Base-by-base conservation (phyloP, 2,888 invertebrate species). In the Andrena bucephala region DNA sequence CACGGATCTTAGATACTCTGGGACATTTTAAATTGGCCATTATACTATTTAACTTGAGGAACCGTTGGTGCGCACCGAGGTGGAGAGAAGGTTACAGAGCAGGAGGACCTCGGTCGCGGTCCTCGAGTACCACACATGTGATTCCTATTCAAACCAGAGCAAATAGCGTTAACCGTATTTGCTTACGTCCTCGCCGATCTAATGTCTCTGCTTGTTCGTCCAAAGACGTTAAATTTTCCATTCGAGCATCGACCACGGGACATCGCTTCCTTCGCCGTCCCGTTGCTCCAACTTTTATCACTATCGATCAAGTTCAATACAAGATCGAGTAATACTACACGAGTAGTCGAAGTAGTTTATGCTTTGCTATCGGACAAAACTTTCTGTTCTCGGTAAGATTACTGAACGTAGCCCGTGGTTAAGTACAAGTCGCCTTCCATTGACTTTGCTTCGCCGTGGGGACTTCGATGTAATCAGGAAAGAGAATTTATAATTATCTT, bases 41-140 rank as follows among this genome's bases (percentile, higher is more conserved):
- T 94, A 94, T 94, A 94, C 93, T 94, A 94, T 94, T 94, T 94
- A 94, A 94, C 94, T 94, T 94, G 92, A 91, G 93, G 93, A 92
- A 91, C 89, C 86, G 82, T 69, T 68, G 87, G 87, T 85, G 87
- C 84, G 86, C 87, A 85, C 85, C 85, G 86, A 86, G 82, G 84
- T 83, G 81, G 87, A 89, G 85, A 82, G 85, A 82, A 89, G 88
- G 89, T 89, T 88, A 83, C 83, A 83, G 86, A 73, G 85, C 71
- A 84, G 87, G 86, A 69, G 83, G 83, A 75, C 83, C 77, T 74
- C 83, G 84, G 84, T 85, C 86, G 85, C 84, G 86, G 78, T 84
- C 70, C 85, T 72, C 85, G 74, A 81, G 80, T 73, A 74, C 72
- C 81, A 84, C 91, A 91, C 91, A 90, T 90, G 89, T 89, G 89